Percentiles rank a stretch among this genome's conserved stretches.
These are phyloP conservation scores for Steromphala cineraria DNA, from an alignment of 2,888 invertebrate genomes.

Conservation along the genomic window DNA sequence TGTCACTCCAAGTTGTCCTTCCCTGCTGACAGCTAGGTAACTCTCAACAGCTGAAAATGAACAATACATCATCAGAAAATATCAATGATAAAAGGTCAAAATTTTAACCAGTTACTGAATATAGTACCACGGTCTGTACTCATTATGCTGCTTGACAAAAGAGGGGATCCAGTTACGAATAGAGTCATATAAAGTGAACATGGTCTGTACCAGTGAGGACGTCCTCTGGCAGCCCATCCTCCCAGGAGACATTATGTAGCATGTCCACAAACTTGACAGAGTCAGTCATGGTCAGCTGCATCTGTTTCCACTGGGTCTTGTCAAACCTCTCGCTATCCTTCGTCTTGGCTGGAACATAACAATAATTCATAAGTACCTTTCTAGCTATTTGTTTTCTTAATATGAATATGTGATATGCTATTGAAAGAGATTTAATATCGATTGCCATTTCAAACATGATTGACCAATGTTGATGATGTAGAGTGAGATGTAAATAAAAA, in stretches of 20 bases:
- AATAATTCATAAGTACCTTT: not conserved
- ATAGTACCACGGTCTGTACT: no score
- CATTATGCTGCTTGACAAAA: no score
- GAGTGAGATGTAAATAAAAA: no score
- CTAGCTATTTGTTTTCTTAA: not conserved
- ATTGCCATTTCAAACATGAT: no score
- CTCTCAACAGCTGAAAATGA: slow-evolving; percentile 72
- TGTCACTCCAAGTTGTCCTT: slow-evolving; percentile 73
- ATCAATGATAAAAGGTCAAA: no score
- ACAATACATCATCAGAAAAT: not conserved
- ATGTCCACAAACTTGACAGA: slow-evolving; percentile 74
- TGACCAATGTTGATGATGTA: no score
- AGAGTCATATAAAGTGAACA: no score
- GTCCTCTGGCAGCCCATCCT: slow-evolving; percentile 72
- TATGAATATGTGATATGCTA: no score
- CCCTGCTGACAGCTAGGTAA: slow-evolving; percentile 70
- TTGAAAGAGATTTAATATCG: no score
- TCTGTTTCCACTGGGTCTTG: slow-evolving; percentile 72
- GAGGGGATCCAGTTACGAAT: no score
- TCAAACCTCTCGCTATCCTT: slow-evolving; percentile 68
- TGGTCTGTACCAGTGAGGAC: slow-evolving; percentile 64
- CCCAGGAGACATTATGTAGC: slow-evolving; percentile 75
- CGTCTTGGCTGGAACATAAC: slow-evolving; percentile 43
- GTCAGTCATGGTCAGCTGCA: slow-evolving; percentile 73
- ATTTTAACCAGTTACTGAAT: no score